Evolutionary conservation across 2,113 vertebrate genomes (phyloP).

Genomic region (Dinomys branickii): DNA sequence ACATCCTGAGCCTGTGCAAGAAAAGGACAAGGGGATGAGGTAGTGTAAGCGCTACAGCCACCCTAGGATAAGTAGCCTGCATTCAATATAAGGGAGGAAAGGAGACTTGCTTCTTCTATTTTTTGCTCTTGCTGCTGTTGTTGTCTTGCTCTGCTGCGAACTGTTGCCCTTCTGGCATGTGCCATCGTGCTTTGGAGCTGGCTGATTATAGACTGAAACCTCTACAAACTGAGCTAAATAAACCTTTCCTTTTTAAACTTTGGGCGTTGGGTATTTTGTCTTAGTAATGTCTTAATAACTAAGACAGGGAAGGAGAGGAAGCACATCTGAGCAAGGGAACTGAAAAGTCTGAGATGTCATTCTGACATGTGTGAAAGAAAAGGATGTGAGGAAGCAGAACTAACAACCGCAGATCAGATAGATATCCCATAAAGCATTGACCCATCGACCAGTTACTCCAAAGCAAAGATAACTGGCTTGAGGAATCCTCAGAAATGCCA

Average conservation of each 20-base stretch:
- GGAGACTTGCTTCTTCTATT: not conserved
- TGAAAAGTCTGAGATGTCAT: not conserved
- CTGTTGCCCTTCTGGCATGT: not conserved
- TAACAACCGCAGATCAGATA: not conserved
- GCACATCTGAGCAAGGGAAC: not conserved
- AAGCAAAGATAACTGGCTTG: not conserved
- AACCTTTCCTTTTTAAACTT: not conserved
- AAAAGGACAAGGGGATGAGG: not conserved
- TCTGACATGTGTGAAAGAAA: not conserved
- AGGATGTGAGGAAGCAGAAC: not conserved
- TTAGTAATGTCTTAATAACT: not conserved
- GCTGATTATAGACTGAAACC: not conserved
- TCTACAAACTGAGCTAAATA: not conserved
- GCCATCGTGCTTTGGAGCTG: not conserved
- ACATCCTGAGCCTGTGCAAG: not conserved
- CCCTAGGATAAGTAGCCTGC: not conserved
- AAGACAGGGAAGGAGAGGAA: not conserved
- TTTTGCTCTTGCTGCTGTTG: not conserved
- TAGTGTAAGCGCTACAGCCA: not conserved
- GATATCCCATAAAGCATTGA: not conserved
- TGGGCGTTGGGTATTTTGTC: not conserved
- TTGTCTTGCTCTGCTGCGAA: not conserved
- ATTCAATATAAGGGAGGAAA: too few relatives aligned
- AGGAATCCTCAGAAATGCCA: not conserved
- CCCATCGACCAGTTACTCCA: not conserved